Evolutionary conservation across 2,888 invertebrate species (phyloP).

Genomic region (Drepana falcataria): DNA sequence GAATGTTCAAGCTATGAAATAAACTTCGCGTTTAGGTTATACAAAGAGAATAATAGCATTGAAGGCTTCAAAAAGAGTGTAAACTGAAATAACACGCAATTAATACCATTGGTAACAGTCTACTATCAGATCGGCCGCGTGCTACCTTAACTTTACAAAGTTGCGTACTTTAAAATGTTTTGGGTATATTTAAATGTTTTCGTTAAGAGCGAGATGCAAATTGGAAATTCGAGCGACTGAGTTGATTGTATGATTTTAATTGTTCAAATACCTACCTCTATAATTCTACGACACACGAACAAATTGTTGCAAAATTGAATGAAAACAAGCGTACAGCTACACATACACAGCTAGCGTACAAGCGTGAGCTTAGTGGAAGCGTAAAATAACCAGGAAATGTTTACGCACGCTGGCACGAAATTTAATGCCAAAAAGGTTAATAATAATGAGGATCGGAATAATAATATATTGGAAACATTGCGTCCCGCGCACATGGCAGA

Average conservation of each 20-base stretch:
- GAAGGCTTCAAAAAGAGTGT: too few species aligned
- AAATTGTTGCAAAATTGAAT: conserved; percentile 11
- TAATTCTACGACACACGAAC: not conserved
- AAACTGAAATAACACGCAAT: too few species aligned
- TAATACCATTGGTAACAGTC: too few species aligned
- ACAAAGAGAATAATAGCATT: too few species aligned
- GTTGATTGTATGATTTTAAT: not conserved
- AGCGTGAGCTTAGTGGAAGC: conserved; percentile 1
- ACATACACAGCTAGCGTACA: not conserved
- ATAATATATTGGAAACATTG: conserved; percentile 18
- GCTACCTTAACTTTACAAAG: too few species aligned
- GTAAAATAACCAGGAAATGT: conserved; percentile 15
- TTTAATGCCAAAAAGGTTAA: conserved; percentile 14
- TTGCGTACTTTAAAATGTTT: too few species aligned
- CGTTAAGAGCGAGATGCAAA: not conserved
- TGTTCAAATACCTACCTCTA: not conserved
- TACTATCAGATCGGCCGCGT: too few species aligned
- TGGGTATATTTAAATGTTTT: too few species aligned
- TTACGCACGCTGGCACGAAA: conserved; percentile 8
- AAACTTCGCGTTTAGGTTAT: too few species aligned
- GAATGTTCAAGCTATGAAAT: too few species aligned
- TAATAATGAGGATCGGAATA: conserved; percentile 16
- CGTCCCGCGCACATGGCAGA: conserved; percentile 13
- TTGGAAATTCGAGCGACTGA: not conserved
- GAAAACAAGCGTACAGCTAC: conserved; percentile 9